phyloP scores from a whole-genome alignment of 1,140 invertebrate genomes.

The Archegozetes longisetosus region DNA sequence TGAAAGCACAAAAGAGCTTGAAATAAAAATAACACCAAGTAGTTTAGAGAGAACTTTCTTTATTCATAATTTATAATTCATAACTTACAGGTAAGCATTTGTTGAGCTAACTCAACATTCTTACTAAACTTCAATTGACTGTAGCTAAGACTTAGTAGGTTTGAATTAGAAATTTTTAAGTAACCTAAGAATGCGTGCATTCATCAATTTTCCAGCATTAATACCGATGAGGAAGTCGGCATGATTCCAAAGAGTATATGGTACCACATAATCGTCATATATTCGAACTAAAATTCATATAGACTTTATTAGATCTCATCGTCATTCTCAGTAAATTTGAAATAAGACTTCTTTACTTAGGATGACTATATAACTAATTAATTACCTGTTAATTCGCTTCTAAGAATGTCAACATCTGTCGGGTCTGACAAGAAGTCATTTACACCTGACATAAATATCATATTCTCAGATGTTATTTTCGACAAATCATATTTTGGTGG shows the following conservation, averaged over 20 bases:
- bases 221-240: slow-evolving; percentile 13
- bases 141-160: too few species aligned
- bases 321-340: not conserved
- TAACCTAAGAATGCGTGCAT: slow-evolving; percentile 7
- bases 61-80: too few species aligned
- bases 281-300: too few species aligned
- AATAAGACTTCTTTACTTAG: not conserved
- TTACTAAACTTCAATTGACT: too few species aligned
- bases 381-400: slow-evolving; percentile 11
- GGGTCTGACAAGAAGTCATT: slow-evolving; percentile 13
- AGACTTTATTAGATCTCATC: too few species aligned
- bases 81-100: too few species aligned
- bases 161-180: not conserved
- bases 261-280: slow-evolving; percentile 11
- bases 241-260: slow-evolving; percentile 11
- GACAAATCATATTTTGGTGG: slow-evolving; percentile 13
- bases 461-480: slow-evolving; percentile 2
- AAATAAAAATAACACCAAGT: too few species aligned
- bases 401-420: slow-evolving; percentile 10
- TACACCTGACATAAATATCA: slow-evolving; percentile 5
- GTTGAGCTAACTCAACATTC: too few species aligned
- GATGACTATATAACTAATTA: not conserved
- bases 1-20: too few species aligned
- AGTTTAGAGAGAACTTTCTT: too few species aligned
- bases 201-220: not conserved